Percentiles rank a stretch among this genome's conserved stretches.
Conservation (phyloP, 2,113 vertebrate genomes). For the Podocnemis expansa region DNA sequence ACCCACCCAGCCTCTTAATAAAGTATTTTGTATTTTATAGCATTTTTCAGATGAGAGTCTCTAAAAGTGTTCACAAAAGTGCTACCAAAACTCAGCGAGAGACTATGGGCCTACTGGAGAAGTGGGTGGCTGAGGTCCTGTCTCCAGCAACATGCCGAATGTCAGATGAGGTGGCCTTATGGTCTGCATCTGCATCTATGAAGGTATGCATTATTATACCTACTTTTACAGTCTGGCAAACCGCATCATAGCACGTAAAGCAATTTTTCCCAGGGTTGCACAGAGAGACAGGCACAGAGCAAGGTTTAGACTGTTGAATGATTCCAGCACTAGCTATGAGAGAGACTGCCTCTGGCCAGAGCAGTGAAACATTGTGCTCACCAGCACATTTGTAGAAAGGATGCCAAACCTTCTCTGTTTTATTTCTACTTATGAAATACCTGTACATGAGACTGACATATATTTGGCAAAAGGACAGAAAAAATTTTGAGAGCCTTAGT, state of each 20-base stretch:
- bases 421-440: background rate
- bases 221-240: background rate
- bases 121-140: too few relatives aligned
- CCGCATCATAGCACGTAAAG: background rate
- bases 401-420: background rate
- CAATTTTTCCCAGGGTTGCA: background rate
- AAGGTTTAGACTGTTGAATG: background rate
- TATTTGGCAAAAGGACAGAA: constrained; percentile 21
- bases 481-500: constrained; percentile 34
- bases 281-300: background rate
- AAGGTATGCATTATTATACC: background rate
- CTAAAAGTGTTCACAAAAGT: background rate
- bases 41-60: constrained; percentile 3
- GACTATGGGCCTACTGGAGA: too few relatives aligned
- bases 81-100: background rate
- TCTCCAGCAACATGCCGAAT: too few relatives aligned
- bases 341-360: background rate
- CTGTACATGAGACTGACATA: background rate
- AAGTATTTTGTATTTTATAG: background rate
- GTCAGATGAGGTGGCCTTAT: too few relatives aligned
- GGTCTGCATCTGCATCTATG: too few relatives aligned
- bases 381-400: background rate
- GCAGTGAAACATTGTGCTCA: background rate
- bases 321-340: background rate
- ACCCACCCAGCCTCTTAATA: constrained; percentile 33